Evolutionary conservation across 2,888 invertebrate genomes (phyloP).

Genomic region (Lypha dubia): DNA sequence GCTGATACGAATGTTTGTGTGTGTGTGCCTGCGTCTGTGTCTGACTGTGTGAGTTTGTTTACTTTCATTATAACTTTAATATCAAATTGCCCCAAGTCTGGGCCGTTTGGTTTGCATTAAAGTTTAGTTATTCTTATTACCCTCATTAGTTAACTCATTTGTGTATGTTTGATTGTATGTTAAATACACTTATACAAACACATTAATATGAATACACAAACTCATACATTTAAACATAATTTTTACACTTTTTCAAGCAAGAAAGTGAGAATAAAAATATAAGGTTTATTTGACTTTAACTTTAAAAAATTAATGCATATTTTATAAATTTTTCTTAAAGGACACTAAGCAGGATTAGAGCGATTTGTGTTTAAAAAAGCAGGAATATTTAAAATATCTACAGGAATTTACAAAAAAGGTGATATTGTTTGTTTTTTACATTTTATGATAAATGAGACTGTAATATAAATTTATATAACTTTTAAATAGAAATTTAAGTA

Average conservation of each 20-base stretch:
- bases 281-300: neutral
- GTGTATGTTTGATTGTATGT: constrained; percentile 52
- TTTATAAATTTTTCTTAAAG: neutral
- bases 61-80: constrained; percentile 54
- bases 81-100: constrained; percentile 56
- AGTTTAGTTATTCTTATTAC: constrained; percentile 49
- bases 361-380: neutral
- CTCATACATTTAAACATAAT: neutral
- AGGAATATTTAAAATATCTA: too few species aligned
- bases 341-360: neutral
- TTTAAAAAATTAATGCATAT: neutral
- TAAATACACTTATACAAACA: constrained; percentile 9
- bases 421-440: too few species aligned
- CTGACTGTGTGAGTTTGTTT: constrained; percentile 8
- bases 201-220: neutral
- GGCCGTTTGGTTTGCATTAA: constrained; percentile 42
- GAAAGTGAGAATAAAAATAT: neutral
- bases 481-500: too few species aligned
- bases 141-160: constrained; percentile 66
- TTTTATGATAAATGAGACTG: too few species aligned
- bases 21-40: too few species aligned
- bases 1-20: neutral
- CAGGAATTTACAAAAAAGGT: too few species aligned
- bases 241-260: neutral
- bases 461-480: too few species aligned